Conservation (phyloP, 2,888 invertebrate genomes). For the Trissolcus japonicus region DNA sequence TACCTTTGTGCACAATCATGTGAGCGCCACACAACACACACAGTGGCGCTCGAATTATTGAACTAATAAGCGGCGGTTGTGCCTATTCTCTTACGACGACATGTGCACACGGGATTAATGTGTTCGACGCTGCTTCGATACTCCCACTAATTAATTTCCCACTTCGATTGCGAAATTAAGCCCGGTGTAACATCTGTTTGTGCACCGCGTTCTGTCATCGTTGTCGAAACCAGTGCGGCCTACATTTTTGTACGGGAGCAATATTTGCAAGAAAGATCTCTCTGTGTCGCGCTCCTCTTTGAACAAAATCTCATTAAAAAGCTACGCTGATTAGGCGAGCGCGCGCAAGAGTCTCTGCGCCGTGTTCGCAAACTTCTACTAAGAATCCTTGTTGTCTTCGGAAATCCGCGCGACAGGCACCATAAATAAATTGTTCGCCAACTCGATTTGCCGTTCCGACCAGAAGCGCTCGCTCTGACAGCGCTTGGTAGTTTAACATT, state of each 20-base stretch:
- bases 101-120: slow-evolving; percentile 27
- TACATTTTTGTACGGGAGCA: background rate
- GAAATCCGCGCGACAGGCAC: background rate
- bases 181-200: slow-evolving; percentile 30
- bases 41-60: slow-evolving; percentile 35
- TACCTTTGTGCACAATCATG: slow-evolving; percentile 28
- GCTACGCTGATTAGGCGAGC: background rate
- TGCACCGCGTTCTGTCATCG: background rate
- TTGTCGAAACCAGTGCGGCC: background rate
- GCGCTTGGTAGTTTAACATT: slow-evolving; percentile 7
- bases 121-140: slow-evolving; percentile 27
- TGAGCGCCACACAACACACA: slow-evolving; percentile 16
- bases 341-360: background rate
- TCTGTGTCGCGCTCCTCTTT: background rate
- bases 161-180: slow-evolving; percentile 31
- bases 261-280: background rate
- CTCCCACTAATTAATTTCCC: slow-evolving; percentile 39
- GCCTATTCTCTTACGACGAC: slow-evolving; percentile 30
- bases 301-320: slow-evolving; percentile 5
- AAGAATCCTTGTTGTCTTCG: slow-evolving; percentile 1
- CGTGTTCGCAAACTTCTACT: background rate
- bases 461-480: background rate
- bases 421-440: slow-evolving; percentile 17
- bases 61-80: slow-evolving; percentile 27
- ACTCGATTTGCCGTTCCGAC: slow-evolving; percentile 3